Conservation (phyloP, 2,888 invertebrate genomes). For the Xylota sylvarum region DNA sequence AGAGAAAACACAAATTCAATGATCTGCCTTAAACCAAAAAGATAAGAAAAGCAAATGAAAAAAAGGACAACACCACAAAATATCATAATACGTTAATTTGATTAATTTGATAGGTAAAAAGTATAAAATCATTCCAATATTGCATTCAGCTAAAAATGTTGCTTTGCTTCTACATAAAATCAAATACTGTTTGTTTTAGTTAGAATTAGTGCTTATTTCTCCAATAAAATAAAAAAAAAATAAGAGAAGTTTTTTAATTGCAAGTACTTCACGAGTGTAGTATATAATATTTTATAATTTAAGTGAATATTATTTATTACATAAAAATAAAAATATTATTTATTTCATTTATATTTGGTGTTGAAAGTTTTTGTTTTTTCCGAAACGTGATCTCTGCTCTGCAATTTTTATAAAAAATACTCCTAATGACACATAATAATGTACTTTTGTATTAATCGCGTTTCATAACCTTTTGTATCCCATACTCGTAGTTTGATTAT, state of each 20-base stretch:
- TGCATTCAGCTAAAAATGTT: constrained; percentile 29
- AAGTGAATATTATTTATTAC: constrained; percentile 68
- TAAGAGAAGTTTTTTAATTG: not conserved
- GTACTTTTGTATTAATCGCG: not conserved
- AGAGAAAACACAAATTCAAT: constrained; percentile 49
- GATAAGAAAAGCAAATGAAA: constrained; percentile 22
- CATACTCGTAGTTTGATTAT: not conserved
- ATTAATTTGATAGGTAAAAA: constrained; percentile 29
- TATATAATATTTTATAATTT: constrained; percentile 44
- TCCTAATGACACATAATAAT: not conserved
- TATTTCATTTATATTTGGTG: constrained; percentile 35
- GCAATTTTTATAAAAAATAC: constrained; percentile 6
- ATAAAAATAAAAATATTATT: constrained; percentile 43
- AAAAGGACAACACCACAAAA: constrained; percentile 18
- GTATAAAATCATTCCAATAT: constrained; percentile 56
- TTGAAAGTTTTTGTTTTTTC: not conserved
- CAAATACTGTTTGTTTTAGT: constrained; percentile 6
- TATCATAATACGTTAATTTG: constrained; percentile 22
- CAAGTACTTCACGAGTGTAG: constrained; percentile 47
- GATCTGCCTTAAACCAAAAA: constrained; percentile 73
- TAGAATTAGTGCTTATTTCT: constrained; percentile 15
- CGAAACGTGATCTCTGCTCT: constrained; percentile 29
- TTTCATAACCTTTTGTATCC: constrained; percentile 11
- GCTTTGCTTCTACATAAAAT: constrained; percentile 27
- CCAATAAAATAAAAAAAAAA: not conserved